A percentile compares a stretch with the other conserved stretches of the same genome.
phyloP scores from a whole-genome alignment of 2,888 invertebrate species.

The Galeopsomyia nigrocyanea region DNA sequence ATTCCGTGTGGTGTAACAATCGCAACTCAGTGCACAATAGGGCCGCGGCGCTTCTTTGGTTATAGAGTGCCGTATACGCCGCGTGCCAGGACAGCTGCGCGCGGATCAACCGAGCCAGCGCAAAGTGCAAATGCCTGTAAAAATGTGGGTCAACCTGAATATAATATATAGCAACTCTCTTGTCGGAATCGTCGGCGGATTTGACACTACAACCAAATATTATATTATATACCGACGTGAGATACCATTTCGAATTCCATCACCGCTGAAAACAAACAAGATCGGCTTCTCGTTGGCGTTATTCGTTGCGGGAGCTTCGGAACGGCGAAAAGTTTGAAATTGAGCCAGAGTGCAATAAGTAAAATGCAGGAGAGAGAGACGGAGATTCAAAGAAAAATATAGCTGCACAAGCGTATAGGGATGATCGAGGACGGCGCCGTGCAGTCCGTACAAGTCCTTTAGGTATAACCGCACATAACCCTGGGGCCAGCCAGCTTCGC shows the following conservation, averaged over 20 bases:
- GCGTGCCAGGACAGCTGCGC: slow-evolving; percentile 33
- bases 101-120: neutral
- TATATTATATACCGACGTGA: no score
- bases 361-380: no score
- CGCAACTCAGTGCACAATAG: slow-evolving; percentile 50
- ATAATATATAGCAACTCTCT: no score
- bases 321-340: no score
- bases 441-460: slow-evolving; percentile 57
- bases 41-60: slow-evolving; percentile 23
- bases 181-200: no score
- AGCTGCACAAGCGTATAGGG: slow-evolving; percentile 57
- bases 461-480: neutral
- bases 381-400: slow-evolving; percentile 39
- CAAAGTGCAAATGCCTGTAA: neutral
- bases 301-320: no score
- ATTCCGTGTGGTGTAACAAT: slow-evolving; percentile 58
- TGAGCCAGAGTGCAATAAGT: no score
- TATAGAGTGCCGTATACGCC: slow-evolving; percentile 39
- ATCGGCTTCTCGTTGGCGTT: no score
- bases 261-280: no score
- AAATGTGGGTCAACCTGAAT: neutral
- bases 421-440: slow-evolving; percentile 58
- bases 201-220: no score
- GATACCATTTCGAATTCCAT: no score
- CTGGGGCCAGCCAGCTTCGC: slow-evolving; percentile 18